Conservation (phyloP, 2,797 vertebrate species). For the Lithobates pipiens region DNA sequence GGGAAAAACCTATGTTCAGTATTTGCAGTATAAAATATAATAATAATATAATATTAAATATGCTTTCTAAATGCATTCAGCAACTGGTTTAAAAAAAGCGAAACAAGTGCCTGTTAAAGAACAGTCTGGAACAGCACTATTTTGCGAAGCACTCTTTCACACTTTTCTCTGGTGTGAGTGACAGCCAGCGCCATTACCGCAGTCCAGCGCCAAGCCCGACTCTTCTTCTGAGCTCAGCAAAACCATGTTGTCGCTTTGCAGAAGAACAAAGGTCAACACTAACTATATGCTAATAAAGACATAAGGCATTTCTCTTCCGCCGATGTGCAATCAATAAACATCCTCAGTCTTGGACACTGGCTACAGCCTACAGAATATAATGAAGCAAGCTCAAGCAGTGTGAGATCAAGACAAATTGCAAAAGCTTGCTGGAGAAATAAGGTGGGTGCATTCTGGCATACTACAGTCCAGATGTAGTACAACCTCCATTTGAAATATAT, state of each 20-base stretch:
- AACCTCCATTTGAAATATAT: too few species aligned
- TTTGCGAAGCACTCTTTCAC: not conserved
- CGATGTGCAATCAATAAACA: conserved; percentile 39
- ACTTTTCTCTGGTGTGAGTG: conserved; percentile 27
- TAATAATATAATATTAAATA: too few species aligned
- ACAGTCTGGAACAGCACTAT: not conserved
- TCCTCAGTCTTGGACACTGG: not conserved
- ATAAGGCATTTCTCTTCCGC: not conserved
- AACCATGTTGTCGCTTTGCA: conserved; percentile 41
- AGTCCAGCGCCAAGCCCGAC: not conserved
- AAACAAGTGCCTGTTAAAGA: too few species aligned
- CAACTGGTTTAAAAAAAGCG: too few species aligned
- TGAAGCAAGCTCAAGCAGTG: conserved; percentile 14
- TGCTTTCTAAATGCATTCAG: too few species aligned
- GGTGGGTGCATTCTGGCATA: not conserved
- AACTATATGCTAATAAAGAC: conserved; percentile 61
- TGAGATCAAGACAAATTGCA: conserved; percentile 11
- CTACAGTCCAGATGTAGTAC: not conserved
- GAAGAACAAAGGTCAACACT: conserved; percentile 59
- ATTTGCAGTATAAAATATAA: too few species aligned
- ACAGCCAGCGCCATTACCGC: conserved; percentile 21
- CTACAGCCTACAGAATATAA: conserved; percentile 45
- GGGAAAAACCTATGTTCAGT: too few species aligned
- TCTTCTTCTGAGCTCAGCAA: conserved; percentile 48
- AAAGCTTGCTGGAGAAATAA: not conserved